Evolutionary conservation across 2,113 vertebrate genomes (phyloP), one percentile per base, ranked within the genome.

Genomic region (Anser brachyrhynchus): DNA sequence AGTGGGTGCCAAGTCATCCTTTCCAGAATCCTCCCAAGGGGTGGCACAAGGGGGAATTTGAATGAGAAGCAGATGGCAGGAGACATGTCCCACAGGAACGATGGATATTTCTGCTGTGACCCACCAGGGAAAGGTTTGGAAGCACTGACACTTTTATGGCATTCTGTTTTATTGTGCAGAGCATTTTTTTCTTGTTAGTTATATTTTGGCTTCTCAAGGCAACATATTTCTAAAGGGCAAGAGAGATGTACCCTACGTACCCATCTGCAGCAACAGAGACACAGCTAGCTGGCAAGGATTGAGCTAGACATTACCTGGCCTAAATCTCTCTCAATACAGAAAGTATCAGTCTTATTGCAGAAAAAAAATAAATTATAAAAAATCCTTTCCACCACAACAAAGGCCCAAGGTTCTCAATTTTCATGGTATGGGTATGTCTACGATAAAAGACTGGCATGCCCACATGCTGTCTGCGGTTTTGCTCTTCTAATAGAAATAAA

Each of bases 51-150:
- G 72, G 77, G 46, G 89, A 91, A 94, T 94, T 82, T 58, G 85
- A 97, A 96, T 92, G 84, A 94, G 85, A 97, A 96, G 69, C 94
- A 96, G 93, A 95, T 96, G 94, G 85, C 37, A 94, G 57, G 57
- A 96, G 77, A 92, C 2, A 0, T 1, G 7, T 94, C 93, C 86
- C 93, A 90, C 52, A 87, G 90, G 86, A 92, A 72, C 5, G 4
- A 81, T 75, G 90, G 90, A 84, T 96, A 95, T 95, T 96, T 96
- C 76, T 96, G 83, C 88, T 93, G 92, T 96, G 95, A 93, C 95
- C 95, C 93, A 96, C 93, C 49, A 96, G 70, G 70, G 92, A 86
- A 96, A 96, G 88, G 80, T 95, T 96, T 87, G 86, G 76, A 96
- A 97, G 90, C 20, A 23, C 80, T 96, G 93, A 96, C 92, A 94